Conservation (phyloP, 2,113 vertebrate genomes). For the Serilophus lunatus region DNA sequence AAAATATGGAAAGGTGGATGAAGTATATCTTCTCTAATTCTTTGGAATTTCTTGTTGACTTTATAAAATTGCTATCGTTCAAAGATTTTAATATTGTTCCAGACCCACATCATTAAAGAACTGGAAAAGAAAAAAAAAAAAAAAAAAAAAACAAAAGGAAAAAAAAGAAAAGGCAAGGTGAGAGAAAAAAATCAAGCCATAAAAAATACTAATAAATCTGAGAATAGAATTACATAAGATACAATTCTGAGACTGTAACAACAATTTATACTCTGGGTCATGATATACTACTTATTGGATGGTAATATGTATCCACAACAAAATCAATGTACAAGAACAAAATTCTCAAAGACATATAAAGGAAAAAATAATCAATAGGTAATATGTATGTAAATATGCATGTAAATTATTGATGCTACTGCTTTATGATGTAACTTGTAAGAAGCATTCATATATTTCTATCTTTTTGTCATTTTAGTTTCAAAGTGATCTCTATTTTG, state of each 20-base stretch:
- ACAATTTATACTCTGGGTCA: neutral
- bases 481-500: neutral
- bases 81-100: neutral
- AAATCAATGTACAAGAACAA: neutral
- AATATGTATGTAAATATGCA: neutral
- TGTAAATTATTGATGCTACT: neutral
- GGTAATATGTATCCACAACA: neutral
- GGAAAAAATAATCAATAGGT: neutral
- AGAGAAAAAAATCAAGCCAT: neutral
- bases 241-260: neutral
- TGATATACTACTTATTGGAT: neutral
- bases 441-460: neutral
- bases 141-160: too few species aligned
- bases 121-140: too few species aligned
- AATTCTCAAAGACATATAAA: rapidly evolving
- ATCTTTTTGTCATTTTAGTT: neutral
- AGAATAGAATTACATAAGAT: neutral
- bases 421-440: neutral
- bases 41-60: neutral
- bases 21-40: neutral
- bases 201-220: neutral
- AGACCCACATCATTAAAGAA: neutral
- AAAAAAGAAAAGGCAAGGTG: neutral
- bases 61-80: neutral
- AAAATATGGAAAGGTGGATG: neutral